Base-by-base conservation (phyloP, 2,888 invertebrate genomes). In the Pristionchus maxplancki region DNA sequence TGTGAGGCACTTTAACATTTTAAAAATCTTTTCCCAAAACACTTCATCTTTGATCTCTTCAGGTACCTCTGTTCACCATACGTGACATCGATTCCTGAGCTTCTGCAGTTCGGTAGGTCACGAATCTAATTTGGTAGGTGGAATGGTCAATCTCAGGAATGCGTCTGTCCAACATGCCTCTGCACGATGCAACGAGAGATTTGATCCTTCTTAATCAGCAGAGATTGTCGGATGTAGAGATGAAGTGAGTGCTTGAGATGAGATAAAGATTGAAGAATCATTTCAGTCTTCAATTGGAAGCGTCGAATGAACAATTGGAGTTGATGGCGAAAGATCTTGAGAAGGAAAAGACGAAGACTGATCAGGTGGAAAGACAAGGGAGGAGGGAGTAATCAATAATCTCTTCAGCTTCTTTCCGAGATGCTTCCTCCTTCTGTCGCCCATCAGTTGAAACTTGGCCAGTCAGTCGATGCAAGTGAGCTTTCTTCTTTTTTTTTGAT, bases 281-380 rank as follows among this genome's bases (percentile, higher is more conserved):
- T 89, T 92, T n/a, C 87, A 95, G 95, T 89, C 92, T 95, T 71
- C 95, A 95, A 91, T 91, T 95, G 20, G 95, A 95, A 88, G 95
- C 95, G 37, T 94, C 94, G 87, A 95, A 95, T 71, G 95, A 94
- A n/a, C 94, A 94, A 85, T 89, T 95, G 78, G 94, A 95, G 90
- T 90, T 91, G 78, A 92, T 94, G 88, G 93, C 95, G 0, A 89
- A 88, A n/a, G 94, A 94, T 87, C 74, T 93, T 37, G 93, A 93
- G 62, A 89, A 92, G 17, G 95, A 95, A 67, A 91, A 91, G 62
- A 92, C 92, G 88, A 95, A 95, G 88, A 92, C 93, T 58, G 88
- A 86, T 82, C 67, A 78, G 89, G 78, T 82, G 28, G 5, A n/a
- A 4, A 37, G 34, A 3, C 34, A 50, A 81, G 24, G 24, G 34